These are phyloP conservation scores for Trichosurus vulpecula DNA, from an alignment of 2,797 vertebrate genomes.

Conservation along the genomic window DNA sequence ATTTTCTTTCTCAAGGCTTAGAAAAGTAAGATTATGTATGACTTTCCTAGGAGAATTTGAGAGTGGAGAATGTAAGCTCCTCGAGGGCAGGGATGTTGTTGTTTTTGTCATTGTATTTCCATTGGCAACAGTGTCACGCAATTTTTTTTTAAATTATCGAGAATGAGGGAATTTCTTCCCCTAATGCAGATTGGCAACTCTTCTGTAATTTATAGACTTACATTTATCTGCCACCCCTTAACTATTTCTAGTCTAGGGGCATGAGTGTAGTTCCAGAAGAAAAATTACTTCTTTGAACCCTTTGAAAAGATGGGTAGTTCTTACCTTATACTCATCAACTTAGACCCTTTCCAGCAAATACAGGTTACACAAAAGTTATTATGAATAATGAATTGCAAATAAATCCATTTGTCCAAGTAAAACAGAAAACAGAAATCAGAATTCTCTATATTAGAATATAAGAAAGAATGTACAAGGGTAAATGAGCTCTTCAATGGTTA, in stretches of 20 bases:
- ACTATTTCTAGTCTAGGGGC: neutral
- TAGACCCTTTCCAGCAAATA: neutral
- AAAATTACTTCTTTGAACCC: neutral
- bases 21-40: slow-evolving; percentile 17
- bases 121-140: neutral
- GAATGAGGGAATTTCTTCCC: neutral
- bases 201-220: neutral
- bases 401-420: neutral
- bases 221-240: neutral
- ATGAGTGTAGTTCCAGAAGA: neutral
- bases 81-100: neutral
- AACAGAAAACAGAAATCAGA: neutral
- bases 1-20: slow-evolving; percentile 55
- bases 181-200: neutral
- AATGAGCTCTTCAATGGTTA: neutral
- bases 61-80: neutral
- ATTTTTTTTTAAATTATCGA: neutral
- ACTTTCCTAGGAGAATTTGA: slow-evolving; percentile 47
- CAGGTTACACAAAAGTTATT: neutral
- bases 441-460: neutral
- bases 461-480: neutral
- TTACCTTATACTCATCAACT: neutral
- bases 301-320: neutral
- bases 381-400: neutral
- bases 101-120: neutral